These are phyloP conservation scores for Siniperca knerii DNA, from an alignment of 2,113 vertebrate species.

Conservation along the genomic window DNA sequence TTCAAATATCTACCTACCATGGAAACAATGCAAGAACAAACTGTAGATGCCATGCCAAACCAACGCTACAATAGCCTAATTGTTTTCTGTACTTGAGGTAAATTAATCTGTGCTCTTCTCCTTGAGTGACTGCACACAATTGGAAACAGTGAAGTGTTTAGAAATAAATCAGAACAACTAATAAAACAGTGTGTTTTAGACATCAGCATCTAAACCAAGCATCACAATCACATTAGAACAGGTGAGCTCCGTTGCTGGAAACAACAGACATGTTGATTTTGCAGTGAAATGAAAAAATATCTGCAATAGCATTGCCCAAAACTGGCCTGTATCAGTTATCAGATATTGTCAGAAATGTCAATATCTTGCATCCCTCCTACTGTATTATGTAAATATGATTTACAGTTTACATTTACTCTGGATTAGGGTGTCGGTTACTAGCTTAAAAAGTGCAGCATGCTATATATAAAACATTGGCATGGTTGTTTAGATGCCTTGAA, in stretches of 20 bases:
- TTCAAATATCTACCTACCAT: background rate
- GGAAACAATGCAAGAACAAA: background rate
- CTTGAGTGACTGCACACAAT: background rate
- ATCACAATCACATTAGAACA: background rate
- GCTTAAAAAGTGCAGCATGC: background rate
- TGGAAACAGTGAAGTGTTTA: constrained; percentile 4
- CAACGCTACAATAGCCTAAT: background rate
- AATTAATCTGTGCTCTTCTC: background rate
- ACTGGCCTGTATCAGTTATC: background rate
- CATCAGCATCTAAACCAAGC: background rate
- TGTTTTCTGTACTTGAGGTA: background rate
- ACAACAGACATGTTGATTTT: background rate
- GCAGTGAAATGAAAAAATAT: background rate
- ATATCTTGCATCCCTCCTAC: background rate
- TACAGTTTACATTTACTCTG: background rate
- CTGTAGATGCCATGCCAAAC: background rate
- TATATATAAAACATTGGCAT: background rate
- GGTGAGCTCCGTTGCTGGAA: background rate
- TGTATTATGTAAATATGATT: background rate
- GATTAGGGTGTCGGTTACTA: background rate
- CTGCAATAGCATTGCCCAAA: background rate
- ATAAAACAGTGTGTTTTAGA: background rate
- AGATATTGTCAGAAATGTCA: background rate
- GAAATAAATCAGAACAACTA: background rate
- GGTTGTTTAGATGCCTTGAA: background rate